phyloP scores from a whole-genome alignment of 2,797 vertebrate genomes.

The Manis crassicaudata region DNA sequence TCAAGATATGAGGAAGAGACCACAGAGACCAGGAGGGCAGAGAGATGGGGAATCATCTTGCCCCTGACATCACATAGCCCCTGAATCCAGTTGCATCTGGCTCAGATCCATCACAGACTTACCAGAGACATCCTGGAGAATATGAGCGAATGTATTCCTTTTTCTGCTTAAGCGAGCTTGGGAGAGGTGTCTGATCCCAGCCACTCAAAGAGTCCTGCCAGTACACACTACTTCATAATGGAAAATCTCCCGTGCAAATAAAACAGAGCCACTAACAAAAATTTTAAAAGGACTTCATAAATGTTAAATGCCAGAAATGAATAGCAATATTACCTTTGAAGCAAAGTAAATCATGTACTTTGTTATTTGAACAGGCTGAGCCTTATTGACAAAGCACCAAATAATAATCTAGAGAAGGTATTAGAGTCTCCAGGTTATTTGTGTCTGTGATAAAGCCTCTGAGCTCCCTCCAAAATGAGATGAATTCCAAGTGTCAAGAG shows the following conservation, averaged over 20 bases:
- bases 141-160: background rate
- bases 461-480: background rate
- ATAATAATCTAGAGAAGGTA: background rate
- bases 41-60: background rate
- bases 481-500: background rate
- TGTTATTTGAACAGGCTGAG: background rate
- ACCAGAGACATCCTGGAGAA: background rate
- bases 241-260: background rate
- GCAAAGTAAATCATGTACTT: background rate
- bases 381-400: background rate
- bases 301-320: background rate
- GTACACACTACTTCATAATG: background rate
- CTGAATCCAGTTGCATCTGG: background rate
- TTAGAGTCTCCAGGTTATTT: background rate
- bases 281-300: background rate
- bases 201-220: background rate
- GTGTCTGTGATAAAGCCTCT: background rate
- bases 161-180: background rate
- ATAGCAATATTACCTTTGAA: background rate
- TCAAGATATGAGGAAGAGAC: background rate
- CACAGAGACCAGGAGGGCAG: background rate
- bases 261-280: background rate
- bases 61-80: fast-evolving
- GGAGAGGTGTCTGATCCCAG: background rate
- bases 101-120: fast-evolving